Conservation (phyloP, 1,140 invertebrate species). For the Pantala flavescens region DNA sequence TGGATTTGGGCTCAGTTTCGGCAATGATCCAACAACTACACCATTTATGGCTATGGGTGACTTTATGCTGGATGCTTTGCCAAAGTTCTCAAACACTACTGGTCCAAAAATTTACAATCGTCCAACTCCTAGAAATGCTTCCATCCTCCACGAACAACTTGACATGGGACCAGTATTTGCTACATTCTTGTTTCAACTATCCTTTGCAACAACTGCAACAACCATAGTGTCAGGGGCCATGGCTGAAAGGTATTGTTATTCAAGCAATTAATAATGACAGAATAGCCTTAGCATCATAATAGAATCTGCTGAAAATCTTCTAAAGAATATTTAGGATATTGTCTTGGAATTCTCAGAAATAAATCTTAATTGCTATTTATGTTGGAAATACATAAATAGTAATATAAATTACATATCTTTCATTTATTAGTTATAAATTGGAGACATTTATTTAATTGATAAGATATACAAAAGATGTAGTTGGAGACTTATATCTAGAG, state of each 20-base stretch:
- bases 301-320: no score
- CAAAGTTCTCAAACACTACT: neutral
- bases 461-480: no score
- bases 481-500: no score
- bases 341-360: no score
- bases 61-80: conserved; percentile 38
- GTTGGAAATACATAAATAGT: no score
- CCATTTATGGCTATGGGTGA: conserved; percentile 38
- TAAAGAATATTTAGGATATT: no score
- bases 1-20: conserved; percentile 49
- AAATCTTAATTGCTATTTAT: no score
- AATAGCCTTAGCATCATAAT: no score
- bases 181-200: conserved; percentile 36
- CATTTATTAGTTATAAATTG: no score
- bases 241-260: conserved; percentile 29
- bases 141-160: conserved; percentile 22
- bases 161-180: conserved; percentile 30
- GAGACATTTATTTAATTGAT: no score
- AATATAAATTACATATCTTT: no score
- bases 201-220: conserved; percentile 42
- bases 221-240: conserved; percentile 37
- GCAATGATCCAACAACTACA: conserved; percentile 34
- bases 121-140: neutral
- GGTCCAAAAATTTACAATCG: neutral
- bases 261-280: no score